Conservation (phyloP, 2,888 invertebrate genomes). For the Alviniconcha strummeri region DNA sequence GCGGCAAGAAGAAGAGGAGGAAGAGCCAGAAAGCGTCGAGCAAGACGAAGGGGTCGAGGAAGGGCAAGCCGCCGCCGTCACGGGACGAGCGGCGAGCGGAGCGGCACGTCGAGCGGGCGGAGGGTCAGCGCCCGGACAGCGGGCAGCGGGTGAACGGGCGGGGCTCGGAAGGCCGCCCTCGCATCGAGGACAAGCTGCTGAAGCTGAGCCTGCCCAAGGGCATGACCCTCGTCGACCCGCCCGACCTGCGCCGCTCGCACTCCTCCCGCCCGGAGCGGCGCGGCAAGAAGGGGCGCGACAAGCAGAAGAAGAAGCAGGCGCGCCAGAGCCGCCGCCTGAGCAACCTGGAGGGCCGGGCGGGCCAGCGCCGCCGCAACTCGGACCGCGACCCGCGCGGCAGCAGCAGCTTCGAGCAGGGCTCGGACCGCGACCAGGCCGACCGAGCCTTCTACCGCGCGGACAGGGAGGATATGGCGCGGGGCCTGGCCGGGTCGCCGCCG, state of each 20-base stretch:
- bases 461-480: slow-evolving; percentile 28
- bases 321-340: neutral
- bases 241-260: neutral
- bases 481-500: slow-evolving; percentile 24
- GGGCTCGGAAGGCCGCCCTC: slow-evolving; percentile 20
- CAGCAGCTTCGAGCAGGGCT: slow-evolving; percentile 13
- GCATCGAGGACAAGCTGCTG: slow-evolving; percentile 32
- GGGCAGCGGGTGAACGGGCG: neutral
- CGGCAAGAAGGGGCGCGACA: slow-evolving; percentile 26
- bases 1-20: slow-evolving; percentile 35
- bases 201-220: slow-evolving; percentile 40
- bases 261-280: slow-evolving; percentile 14
- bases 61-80: slow-evolving; percentile 6
- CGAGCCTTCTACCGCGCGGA: slow-evolving; percentile 32
- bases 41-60: slow-evolving; percentile 10
- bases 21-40: slow-evolving; percentile 13
- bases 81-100: neutral
- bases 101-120: slow-evolving; percentile 26
- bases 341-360: neutral
- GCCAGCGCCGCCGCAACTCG: neutral
- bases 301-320: slow-evolving; percentile 32
- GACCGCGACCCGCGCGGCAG: slow-evolving; percentile 6
- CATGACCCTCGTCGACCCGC: slow-evolving; percentile 27
- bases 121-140: slow-evolving; percentile 16
- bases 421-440: slow-evolving; percentile 4